phyloP scores from a whole-genome alignment of 2,888 invertebrate genomes.

The Coelinius sp. region DNA sequence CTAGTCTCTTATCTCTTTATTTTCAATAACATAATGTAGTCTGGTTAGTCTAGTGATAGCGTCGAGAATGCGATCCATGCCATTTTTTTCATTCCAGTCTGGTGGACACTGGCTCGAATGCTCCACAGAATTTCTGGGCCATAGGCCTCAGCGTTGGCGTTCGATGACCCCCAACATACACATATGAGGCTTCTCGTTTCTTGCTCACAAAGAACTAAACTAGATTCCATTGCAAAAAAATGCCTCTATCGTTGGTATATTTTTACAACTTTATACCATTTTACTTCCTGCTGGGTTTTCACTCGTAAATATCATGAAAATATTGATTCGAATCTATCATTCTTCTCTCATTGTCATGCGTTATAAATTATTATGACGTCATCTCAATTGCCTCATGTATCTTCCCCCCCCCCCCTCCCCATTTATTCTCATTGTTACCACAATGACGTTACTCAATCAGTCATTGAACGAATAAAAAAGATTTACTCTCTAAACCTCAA shows the following conservation, averaged over 20 bases:
- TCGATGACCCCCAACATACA: conserved; percentile 11
- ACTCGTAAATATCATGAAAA: too few species aligned
- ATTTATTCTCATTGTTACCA: neutral
- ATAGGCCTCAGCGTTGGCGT: neutral
- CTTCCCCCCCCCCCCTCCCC: neutral
- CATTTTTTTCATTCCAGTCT: conserved; percentile 23
- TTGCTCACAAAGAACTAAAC: neutral
- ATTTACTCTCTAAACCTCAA: conserved; percentile 7
- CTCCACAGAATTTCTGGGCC: conserved; percentile 19
- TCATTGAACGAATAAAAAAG: neutral
- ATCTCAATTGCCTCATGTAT: neutral
- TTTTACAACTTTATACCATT: neutral
- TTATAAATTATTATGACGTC: neutral
- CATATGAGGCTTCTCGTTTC: conserved; percentile 7
- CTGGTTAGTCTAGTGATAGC: conserved; percentile 10
- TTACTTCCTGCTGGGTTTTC: too few species aligned
- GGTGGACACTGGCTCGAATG: conserved; percentile 16
- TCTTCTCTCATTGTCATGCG: too few species aligned
- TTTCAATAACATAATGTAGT: conserved; percentile 22
- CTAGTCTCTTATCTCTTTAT: neutral
- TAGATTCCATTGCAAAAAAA: neutral
- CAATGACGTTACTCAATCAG: conserved; percentile 8
- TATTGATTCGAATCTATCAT: too few species aligned
- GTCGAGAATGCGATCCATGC: neutral
- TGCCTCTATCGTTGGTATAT: neutral